These are phyloP conservation scores for Miichthys miiuy DNA, from an alignment of 2,797 vertebrate genomes.

Conservation along the genomic window DNA sequence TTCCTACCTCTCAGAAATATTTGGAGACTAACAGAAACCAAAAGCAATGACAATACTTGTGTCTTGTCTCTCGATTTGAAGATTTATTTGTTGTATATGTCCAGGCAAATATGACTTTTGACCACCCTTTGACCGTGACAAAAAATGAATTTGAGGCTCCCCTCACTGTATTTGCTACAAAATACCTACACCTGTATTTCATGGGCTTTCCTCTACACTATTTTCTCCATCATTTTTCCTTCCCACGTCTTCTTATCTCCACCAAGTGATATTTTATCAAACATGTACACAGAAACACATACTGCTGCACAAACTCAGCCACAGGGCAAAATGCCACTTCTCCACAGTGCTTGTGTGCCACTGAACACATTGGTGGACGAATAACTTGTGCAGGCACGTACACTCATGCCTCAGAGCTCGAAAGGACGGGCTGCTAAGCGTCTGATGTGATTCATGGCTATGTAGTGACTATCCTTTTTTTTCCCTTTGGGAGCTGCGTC, in stretches of 20 bases:
- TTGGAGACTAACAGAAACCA: not conserved
- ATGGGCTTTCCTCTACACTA: not conserved
- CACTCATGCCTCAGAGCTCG: slow-evolving; percentile 38
- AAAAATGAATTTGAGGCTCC: not conserved
- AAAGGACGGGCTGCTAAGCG: slow-evolving; percentile 41
- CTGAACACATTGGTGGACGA: slow-evolving; percentile 34
- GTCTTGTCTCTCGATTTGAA: not conserved
- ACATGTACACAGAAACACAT: slow-evolving; percentile 33
- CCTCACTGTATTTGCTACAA: not conserved
- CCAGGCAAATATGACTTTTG: not conserved
- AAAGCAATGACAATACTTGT: not conserved
- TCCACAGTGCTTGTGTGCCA: not conserved
- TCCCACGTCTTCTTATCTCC: not conserved
- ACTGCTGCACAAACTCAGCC: slow-evolving; percentile 23
- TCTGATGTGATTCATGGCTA: slow-evolving; percentile 53
- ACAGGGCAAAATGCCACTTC: slow-evolving; percentile 16
- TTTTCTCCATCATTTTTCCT: not conserved
- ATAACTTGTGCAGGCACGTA: slow-evolving; percentile 47
- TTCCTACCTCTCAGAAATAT: not conserved
- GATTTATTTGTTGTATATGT: not conserved
- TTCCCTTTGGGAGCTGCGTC: slow-evolving; percentile 14
- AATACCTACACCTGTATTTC: not conserved
- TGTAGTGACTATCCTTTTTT: slow-evolving; percentile 31
- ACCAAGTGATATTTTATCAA: slow-evolving; percentile 33
- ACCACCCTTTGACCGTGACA: not conserved